These are phyloP conservation scores for Fregetta grallaria DNA, from an alignment of 2,113 vertebrate genomes.

Conservation along the genomic window DNA sequence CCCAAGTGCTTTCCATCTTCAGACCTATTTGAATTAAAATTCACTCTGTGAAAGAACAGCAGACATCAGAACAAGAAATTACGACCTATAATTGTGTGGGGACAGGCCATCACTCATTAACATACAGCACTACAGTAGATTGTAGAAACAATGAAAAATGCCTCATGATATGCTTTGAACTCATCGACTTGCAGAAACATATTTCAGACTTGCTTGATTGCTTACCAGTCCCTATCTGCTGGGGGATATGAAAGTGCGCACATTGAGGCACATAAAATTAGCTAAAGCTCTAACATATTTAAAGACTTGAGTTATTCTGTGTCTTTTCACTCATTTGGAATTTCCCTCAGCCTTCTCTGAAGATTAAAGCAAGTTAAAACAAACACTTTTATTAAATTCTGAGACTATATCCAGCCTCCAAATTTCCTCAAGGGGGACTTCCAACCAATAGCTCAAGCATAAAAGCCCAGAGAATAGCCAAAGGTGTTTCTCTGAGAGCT, in stretches of 20 bases:
- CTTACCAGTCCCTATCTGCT: background rate
- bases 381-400: background rate
- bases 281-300: background rate
- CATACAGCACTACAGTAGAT: background rate
- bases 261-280: background rate
- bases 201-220: background rate
- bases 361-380: conserved; percentile 1
- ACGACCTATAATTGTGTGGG: background rate
- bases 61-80: background rate
- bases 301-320: background rate
- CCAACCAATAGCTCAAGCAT: background rate
- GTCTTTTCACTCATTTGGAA: background rate
- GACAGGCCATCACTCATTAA: background rate
- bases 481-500: background rate
- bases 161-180: background rate
- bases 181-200: background rate
- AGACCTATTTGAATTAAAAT: background rate
- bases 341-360: background rate
- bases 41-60: background rate
- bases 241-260: background rate
- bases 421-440: background rate
- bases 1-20: background rate
- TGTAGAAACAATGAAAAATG: background rate
- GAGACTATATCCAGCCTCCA: background rate
- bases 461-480: background rate